phyloP scores from a whole-genome alignment of 2,113 vertebrate genomes.

The Parus major region DNA sequence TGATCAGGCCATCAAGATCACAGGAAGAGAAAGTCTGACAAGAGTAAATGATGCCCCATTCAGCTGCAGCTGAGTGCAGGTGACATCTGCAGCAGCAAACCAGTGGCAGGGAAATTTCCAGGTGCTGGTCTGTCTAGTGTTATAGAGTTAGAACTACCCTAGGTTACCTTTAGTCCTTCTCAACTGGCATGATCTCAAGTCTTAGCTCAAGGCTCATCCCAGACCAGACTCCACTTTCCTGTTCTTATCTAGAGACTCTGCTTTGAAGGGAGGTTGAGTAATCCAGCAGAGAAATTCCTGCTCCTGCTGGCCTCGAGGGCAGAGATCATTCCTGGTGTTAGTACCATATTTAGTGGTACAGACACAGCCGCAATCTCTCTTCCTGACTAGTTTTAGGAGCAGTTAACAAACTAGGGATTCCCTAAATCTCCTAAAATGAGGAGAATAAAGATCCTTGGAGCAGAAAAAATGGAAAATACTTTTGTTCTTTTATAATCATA shows the following conservation, averaged over 20 bases:
- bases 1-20: fast-evolving
- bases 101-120: background rate
- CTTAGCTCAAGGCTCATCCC: background rate
- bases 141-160: fast-evolving
- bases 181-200: background rate
- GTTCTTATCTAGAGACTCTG: background rate
- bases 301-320: background rate
- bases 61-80: background rate
- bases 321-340: background rate
- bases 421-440: background rate
- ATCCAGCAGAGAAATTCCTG: background rate
- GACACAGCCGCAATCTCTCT: background rate
- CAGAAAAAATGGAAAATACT: background rate
- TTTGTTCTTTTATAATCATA: background rate
- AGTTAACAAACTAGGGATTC: background rate
- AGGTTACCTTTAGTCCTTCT: background rate
- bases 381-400: background rate
- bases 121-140: background rate
- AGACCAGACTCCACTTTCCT: background rate
- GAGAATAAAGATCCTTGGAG: background rate
- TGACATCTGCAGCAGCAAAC: background rate
- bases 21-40: background rate
- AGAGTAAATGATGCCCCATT: background rate
- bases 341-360: background rate
- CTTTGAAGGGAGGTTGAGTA: background rate